phyloP scores from a whole-genome alignment of 2,113 vertebrate species.

The Boulengeromyrus knoepffleri region DNA sequence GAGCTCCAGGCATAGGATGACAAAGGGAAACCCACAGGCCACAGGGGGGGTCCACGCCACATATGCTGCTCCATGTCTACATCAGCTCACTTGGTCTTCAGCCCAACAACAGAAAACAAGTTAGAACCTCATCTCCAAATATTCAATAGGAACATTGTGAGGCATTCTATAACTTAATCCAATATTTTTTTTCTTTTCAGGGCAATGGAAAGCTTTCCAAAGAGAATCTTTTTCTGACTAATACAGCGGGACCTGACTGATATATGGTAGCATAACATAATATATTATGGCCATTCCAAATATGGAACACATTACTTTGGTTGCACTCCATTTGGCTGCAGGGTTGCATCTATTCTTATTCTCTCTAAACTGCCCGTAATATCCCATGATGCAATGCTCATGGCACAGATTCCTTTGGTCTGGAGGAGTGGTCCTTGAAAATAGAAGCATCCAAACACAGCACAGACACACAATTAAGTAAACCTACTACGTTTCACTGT shows the following conservation, averaged over 20 bases:
- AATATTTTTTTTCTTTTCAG: neutral
- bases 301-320: neutral
- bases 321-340: constrained; percentile 62
- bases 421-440: constrained; percentile 77
- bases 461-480: constrained; percentile 53
- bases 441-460: constrained; percentile 87
- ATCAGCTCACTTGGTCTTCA: neutral
- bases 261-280: neutral
- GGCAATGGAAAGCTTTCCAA: neutral
- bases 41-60: constrained; percentile 45
- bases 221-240: neutral
- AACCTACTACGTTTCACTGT: neutral
- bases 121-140: neutral
- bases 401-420: constrained; percentile 79
- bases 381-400: constrained; percentile 93
- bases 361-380: constrained; percentile 91
- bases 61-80: constrained; percentile 19
- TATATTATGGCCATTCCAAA: neutral
- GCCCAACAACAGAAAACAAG: neutral
- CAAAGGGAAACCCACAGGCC: constrained; percentile 99
- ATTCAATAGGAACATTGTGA: neutral
- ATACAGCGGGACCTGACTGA: neutral
- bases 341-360: constrained; percentile 50
- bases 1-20: constrained; percentile 98
- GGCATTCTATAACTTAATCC: neutral